phyloP scores from a whole-genome alignment of 2,888 invertebrate species.

The Papilio elwesi region DNA sequence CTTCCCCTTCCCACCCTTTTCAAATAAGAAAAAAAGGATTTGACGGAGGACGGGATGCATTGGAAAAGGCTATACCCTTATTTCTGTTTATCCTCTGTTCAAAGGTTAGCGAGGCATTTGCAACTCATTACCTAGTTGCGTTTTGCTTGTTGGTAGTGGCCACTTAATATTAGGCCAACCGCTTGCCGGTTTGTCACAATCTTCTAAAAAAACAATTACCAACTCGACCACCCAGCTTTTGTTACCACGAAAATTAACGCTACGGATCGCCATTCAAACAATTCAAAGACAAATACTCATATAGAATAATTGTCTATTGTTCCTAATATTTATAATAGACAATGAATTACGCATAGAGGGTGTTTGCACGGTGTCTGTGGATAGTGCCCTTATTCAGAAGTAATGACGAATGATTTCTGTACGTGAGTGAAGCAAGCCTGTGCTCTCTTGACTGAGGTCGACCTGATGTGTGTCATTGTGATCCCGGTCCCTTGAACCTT shows the following conservation, averaged over 20 bases:
- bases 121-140: too few species aligned
- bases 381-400: constrained; percentile 27
- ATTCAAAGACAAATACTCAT: background rate
- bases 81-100: too few species aligned
- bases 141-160: too few species aligned
- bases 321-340: constrained; percentile 28
- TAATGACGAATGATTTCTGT: constrained; percentile 32
- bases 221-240: background rate
- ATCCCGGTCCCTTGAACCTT: constrained; percentile 15
- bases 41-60: too few species aligned
- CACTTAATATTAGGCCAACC: too few species aligned
- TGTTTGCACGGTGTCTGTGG: background rate
- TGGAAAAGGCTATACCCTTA: too few species aligned
- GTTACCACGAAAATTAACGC: background rate
- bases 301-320: constrained; percentile 30
- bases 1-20: too few species aligned
- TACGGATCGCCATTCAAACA: background rate
- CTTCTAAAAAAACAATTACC: background rate
- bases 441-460: constrained; percentile 6
- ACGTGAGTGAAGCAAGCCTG: background rate
- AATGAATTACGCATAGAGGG: constrained; percentile 24
- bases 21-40: too few species aligned
- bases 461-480: constrained; percentile 12
- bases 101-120: too few species aligned
- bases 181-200: too few species aligned